Evolutionary conservation across 30 jellyfish, hydroid and myxozoan genomes (phyloP).

Genomic region (Turritopsis rubra): DNA sequence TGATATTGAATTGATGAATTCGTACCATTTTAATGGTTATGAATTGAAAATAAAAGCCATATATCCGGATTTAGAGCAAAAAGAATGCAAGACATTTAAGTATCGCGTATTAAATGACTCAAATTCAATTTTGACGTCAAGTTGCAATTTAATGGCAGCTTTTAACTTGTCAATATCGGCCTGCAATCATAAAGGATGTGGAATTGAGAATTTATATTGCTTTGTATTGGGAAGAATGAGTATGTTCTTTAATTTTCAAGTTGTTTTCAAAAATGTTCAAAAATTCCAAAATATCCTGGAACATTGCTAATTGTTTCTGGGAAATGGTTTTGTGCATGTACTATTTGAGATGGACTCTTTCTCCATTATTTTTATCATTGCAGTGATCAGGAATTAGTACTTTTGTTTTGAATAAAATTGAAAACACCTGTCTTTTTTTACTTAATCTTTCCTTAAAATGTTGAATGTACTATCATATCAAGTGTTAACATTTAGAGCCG

Average conservation of each 20-base stretch:
- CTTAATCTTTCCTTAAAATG: no score
- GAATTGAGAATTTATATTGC: neutral
- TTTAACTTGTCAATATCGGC: neutral
- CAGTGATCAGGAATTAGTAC: no score
- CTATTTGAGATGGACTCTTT: no score
- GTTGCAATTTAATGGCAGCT: neutral
- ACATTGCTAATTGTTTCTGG: no score
- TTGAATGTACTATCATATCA: no score
- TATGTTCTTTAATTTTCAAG: no score
- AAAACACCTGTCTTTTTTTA: no score
- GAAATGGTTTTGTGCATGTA: no score
- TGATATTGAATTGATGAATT: constrained; percentile 6
- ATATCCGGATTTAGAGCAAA: neutral
- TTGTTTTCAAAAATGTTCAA: no score
- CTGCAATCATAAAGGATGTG: neutral
- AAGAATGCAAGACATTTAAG: neutral
- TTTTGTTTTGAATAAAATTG: no score
- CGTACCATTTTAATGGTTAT: neutral
- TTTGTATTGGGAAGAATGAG: neutral
- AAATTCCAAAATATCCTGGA: no score
- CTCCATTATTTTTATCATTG: no score
- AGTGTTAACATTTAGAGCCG: neutral
- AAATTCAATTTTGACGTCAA: neutral
- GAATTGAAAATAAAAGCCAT: neutral
- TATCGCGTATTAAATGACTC: neutral